Conservation (phyloP, 2,113 vertebrate genomes). For the Triplophysa tibetana region DNA sequence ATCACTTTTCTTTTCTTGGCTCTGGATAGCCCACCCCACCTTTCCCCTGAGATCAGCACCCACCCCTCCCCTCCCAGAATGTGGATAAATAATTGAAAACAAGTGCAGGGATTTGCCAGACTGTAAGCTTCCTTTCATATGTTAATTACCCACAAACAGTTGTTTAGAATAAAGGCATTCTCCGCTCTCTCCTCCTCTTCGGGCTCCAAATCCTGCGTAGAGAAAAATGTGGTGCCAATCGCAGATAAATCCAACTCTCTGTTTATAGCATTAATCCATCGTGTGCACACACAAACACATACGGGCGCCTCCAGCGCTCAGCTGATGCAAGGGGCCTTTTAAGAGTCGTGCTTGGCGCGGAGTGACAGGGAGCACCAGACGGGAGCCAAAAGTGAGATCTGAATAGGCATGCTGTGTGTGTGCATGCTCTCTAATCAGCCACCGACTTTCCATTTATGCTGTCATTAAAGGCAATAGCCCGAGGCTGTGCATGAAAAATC, state of each 20-base stretch:
- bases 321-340: conserved; percentile 46
- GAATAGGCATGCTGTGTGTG: conserved; percentile 46
- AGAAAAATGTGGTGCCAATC: conserved; percentile 45
- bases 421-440: conserved; percentile 58
- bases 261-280: conserved; percentile 53
- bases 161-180: conserved; percentile 57
- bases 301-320: conserved; percentile 37
- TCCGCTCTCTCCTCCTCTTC: conserved; percentile 44
- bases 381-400: conserved; percentile 39
- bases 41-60: conserved; percentile 17
- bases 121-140: conserved; percentile 61
- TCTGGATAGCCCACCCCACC: conserved; percentile 14
- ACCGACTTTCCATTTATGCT: conserved; percentile 56
- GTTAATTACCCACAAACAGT: conserved; percentile 63
- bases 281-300: conserved; percentile 38
- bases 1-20: conserved; percentile 42
- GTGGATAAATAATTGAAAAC: conserved; percentile 60
- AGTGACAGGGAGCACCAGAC: conserved; percentile 38
- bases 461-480: conserved; percentile 60
- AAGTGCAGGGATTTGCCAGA: conserved; percentile 54
- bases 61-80: conserved; percentile 35
- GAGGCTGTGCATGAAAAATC: conserved; percentile 65
- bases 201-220: conserved; percentile 25
- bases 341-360: conserved; percentile 28
- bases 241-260: conserved; percentile 47